These are phyloP conservation scores for Ennomos quercinarius DNA, from an alignment of 2,888 invertebrate species.

Conservation along the genomic window DNA sequence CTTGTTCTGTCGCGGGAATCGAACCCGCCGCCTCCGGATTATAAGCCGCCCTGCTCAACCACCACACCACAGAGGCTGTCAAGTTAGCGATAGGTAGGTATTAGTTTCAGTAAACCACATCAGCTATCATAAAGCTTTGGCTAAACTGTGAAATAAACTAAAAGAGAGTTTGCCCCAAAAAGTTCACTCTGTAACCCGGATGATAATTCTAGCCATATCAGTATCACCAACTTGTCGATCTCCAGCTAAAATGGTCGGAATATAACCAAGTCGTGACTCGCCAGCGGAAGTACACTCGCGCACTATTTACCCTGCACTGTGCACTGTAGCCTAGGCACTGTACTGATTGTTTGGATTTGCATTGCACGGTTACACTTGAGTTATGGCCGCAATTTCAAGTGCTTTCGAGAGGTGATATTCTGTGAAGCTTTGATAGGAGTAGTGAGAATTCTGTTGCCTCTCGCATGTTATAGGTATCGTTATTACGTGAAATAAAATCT, in stretches of 20 bases:
- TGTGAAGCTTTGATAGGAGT: neutral
- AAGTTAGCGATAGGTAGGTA: no score
- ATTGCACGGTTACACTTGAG: conserved; percentile 21
- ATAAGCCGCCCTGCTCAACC: no score
- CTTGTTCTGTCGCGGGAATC: no score
- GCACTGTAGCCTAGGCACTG: neutral
- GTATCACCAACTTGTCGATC: neutral
- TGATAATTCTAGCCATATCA: no score
- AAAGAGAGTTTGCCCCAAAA: no score
- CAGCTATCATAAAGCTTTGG: no score
- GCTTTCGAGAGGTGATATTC: conserved; percentile 10
- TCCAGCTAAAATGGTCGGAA: neutral
- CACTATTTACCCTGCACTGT: conserved; percentile 24
- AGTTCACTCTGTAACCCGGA: no score
- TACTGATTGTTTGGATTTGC: conserved; percentile 29
- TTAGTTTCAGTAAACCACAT: no score
- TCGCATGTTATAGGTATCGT: neutral
- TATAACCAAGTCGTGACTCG: conserved; percentile 23
- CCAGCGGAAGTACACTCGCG: conserved; percentile 25
- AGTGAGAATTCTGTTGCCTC: neutral
- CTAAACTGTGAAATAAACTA: no score
- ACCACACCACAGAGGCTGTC: no score
- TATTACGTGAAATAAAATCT: no score
- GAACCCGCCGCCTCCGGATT: no score
- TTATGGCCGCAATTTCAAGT: conserved; percentile 16